Conservation (phyloP, 2,113 vertebrate genomes). For the Elaphurus davidianus region DNA sequence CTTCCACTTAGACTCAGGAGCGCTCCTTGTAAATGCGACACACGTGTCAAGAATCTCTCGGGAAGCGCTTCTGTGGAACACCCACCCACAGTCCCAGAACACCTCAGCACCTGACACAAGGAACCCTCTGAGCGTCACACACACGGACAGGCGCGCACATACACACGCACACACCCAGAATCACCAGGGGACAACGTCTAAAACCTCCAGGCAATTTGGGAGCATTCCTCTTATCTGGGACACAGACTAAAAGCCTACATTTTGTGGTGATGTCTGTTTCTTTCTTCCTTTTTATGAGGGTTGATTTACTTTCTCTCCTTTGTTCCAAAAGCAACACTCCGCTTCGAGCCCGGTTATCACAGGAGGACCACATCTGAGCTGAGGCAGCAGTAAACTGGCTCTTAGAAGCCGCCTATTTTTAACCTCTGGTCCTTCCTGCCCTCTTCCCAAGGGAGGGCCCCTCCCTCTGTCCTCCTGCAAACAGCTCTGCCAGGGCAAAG, state of each 20-base stretch:
- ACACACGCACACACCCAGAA: background rate
- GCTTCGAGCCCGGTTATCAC: background rate
- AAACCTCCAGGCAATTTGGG: background rate
- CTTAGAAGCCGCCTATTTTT: conserved; percentile 35
- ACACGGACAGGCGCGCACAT: background rate
- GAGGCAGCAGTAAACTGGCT: conserved; percentile 1
- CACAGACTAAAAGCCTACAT: background rate
- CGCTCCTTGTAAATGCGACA: background rate
- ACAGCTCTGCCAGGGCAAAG: background rate
- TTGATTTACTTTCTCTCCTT: background rate
- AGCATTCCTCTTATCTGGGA: background rate
- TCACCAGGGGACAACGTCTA: background rate
- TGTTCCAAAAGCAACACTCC: background rate
- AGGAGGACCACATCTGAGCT: background rate
- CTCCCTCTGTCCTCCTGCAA: background rate
- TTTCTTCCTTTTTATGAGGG: background rate
- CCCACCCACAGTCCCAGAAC: background rate
- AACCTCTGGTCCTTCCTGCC: conserved; percentile 41
- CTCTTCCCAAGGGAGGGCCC: conserved; percentile 2
- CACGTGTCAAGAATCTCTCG: background rate
- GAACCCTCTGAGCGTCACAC: background rate
- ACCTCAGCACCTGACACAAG: background rate
- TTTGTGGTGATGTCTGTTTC: background rate
- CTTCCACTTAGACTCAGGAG: background rate
- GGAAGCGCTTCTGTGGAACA: background rate